Evolutionary conservation across 2,888 invertebrate species (phyloP).

Genomic region (Willowsia nigromaculata): DNA sequence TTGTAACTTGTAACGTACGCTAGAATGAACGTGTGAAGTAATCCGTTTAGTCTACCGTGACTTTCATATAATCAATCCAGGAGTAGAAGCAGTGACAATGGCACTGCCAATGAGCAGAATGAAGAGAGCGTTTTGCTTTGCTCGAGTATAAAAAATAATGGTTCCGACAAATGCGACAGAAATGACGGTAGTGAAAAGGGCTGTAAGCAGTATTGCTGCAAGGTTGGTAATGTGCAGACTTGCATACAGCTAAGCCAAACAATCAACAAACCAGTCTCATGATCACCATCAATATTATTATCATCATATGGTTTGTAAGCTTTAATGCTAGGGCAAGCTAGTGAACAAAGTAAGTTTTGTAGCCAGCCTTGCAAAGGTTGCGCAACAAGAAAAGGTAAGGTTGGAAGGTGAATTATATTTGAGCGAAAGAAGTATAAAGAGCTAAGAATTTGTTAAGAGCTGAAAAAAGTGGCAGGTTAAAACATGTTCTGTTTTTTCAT

Average conservation of each 20-base stretch:
- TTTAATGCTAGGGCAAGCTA: not conserved
- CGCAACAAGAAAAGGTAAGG: constrained; percentile 63
- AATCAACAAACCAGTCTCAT: constrained; percentile 28
- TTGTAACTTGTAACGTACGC: constrained; percentile 49
- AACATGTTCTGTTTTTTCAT: too few relatives aligned
- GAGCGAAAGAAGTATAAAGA: not conserved
- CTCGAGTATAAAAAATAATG: not conserved
- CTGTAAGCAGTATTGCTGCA: not conserved
- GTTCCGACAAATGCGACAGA: not conserved
- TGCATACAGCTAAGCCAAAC: not conserved
- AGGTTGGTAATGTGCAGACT: not conserved
- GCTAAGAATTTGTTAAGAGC: too few relatives aligned
- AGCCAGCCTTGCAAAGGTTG: constrained; percentile 62
- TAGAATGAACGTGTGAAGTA: constrained; percentile 72
- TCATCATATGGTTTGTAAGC: not conserved
- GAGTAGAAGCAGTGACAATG: not conserved
- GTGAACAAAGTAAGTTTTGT: constrained; percentile 30
- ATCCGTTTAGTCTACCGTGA: constrained; percentile 74
- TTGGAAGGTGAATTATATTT: constrained; percentile 50
- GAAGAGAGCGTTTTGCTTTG: not conserved
- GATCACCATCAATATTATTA: not conserved
- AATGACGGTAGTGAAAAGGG: not conserved
- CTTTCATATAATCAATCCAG: constrained; percentile 59
- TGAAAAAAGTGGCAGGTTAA: not conserved
- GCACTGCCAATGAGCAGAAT: not conserved